phyloP scores from a whole-genome alignment of 2,888 invertebrate species.

The Acleris holmiana region DNA sequence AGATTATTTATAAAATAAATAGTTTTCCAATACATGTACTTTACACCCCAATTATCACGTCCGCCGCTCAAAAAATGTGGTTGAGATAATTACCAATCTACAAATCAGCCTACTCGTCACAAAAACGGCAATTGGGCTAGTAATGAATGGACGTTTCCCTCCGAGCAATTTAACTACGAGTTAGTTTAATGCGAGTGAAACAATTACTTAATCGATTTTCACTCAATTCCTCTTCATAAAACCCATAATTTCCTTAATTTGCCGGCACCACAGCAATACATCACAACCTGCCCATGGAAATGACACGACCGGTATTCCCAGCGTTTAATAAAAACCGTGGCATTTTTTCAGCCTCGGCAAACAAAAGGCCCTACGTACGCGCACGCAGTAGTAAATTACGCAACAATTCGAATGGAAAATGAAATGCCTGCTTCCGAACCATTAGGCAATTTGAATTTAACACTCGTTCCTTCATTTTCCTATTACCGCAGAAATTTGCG shows the following conservation, averaged over 20 bases:
- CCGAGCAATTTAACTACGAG: not conserved
- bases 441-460: conserved; percentile 83
- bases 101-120: no score
- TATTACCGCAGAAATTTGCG: conserved; percentile 74
- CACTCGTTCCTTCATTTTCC: conserved; percentile 82
- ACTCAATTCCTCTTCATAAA: conserved; percentile 11
- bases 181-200: not conserved
- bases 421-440: conserved; percentile 81
- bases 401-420: conserved; percentile 81
- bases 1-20: no score
- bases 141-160: no score
- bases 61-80: no score
- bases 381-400: conserved; percentile 76
- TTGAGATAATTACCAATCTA: no score
- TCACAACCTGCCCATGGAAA: conserved; percentile 36
- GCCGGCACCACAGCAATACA: conserved; percentile 26
- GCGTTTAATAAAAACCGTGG: conserved; percentile 38
- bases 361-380: conserved; percentile 70
- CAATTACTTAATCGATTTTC: not conserved
- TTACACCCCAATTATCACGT: no score
- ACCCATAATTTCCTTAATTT: conserved; percentile 32
- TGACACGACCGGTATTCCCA: conserved; percentile 38
- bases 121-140: no score
- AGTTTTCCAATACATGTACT: no score
- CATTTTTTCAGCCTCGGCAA: conserved; percentile 59